phyloP scores from a whole-genome alignment of 2,888 invertebrate genomes.

The Acronicta alni region DNA sequence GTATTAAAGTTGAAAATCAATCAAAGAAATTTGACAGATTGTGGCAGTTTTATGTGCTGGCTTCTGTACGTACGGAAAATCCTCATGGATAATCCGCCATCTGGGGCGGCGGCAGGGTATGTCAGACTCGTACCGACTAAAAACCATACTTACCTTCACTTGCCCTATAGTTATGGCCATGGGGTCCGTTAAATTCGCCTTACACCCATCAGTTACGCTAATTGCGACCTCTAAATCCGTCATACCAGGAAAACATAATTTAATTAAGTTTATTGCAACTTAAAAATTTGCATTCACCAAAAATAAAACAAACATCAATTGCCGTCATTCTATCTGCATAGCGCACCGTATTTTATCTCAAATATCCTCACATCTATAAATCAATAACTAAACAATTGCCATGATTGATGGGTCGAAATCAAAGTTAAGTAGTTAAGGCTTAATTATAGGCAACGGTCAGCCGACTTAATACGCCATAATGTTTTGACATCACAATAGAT shows the following conservation, averaged over 20 bases:
- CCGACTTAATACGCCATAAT: slow-evolving; percentile 69
- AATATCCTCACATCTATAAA: slow-evolving; percentile 35
- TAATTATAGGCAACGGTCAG: slow-evolving; percentile 70
- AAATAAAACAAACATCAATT: slow-evolving; percentile 22
- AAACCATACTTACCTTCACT: too few relatives aligned
- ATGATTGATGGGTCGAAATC: slow-evolving; percentile 65
- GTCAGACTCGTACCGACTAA: too few relatives aligned
- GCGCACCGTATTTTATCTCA: slow-evolving; percentile 45
- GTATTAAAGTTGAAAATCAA: too few relatives aligned
- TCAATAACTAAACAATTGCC: slow-evolving; percentile 62
- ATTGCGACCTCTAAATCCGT: too few relatives aligned
- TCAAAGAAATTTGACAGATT: too few relatives aligned
- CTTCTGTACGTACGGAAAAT: too few relatives aligned
- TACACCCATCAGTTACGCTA: too few relatives aligned
- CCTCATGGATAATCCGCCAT: too few relatives aligned
- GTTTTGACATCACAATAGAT: slow-evolving; percentile 75
- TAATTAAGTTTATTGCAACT: neutral
- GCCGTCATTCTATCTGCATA: slow-evolving; percentile 40
- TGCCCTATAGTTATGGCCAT: too few relatives aligned
- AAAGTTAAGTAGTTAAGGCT: slow-evolving; percentile 69
- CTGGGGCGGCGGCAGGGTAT: too few relatives aligned
- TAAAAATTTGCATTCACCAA: slow-evolving; percentile 24
- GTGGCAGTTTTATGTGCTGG: too few relatives aligned
- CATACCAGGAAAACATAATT: neutral
- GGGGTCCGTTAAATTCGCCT: too few relatives aligned